Evolutionary conservation across 2,888 invertebrate species (phyloP).

Genomic region (Machimus rusticus): DNA sequence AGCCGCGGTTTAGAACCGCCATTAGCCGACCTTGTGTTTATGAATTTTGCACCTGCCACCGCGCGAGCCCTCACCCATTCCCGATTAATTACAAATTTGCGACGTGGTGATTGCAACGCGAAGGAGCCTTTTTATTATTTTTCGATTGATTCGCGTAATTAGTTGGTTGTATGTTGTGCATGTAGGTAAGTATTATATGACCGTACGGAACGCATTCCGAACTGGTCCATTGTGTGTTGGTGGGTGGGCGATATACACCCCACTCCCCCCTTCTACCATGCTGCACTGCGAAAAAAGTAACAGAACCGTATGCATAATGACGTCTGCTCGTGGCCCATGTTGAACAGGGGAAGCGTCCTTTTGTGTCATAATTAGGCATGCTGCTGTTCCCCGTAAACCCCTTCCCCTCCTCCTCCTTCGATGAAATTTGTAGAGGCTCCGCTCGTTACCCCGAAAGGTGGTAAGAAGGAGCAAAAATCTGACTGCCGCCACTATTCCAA

Average conservation of each 20-base stretch:
- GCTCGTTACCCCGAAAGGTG: background rate
- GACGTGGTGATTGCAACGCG: constrained; percentile 27
- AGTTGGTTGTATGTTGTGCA: background rate
- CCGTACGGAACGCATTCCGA: background rate
- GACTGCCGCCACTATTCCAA: background rate
- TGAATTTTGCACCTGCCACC: constrained; percentile 22
- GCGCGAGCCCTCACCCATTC: background rate
- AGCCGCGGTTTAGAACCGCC: constrained; percentile 27
- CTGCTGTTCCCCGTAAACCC: background rate
- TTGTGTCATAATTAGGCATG: background rate
- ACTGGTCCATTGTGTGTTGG: background rate
- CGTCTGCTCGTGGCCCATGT: background rate
- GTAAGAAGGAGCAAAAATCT: background rate
- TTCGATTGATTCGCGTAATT: constrained; percentile 12
- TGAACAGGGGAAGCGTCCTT: background rate
- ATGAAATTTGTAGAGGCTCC: background rate
- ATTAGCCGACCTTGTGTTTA: constrained; percentile 33
- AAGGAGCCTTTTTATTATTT: constrained; percentile 25
- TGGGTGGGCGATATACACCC: background rate
- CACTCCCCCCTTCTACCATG: background rate
- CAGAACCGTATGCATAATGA: background rate
- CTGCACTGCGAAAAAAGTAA: background rate
- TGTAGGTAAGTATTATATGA: background rate
- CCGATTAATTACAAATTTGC: constrained; percentile 29
- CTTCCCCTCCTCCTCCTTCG: background rate